Evolutionary conservation across 92 coral and sea anemone genomes (phyloP).

Genomic region (Diadumene lineata): DNA sequence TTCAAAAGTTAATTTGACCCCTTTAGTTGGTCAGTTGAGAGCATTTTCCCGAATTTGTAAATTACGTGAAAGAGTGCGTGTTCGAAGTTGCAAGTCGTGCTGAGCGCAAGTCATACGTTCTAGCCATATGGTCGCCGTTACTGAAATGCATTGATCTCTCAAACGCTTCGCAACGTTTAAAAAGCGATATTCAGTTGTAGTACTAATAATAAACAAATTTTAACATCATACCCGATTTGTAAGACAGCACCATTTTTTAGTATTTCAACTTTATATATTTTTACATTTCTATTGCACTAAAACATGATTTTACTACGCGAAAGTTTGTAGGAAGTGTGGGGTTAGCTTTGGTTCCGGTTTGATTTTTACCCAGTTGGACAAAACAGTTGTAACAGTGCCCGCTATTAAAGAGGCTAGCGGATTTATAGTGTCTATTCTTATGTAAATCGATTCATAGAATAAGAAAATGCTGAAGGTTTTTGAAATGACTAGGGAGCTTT

Average conservation of each 20-base stretch:
- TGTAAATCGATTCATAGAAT: constrained; percentile 9
- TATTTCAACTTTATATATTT: too few relatives aligned
- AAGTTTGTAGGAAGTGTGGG: not conserved
- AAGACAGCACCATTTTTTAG: too few relatives aligned
- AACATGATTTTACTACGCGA: not conserved
- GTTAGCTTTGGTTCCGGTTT: constrained; percentile 23
- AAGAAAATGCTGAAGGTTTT: constrained; percentile 20
- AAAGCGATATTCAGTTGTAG: too few relatives aligned
- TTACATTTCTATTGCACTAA: too few relatives aligned
- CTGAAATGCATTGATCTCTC: not conserved
- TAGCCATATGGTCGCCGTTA: constrained; percentile 2
- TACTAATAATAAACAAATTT: too few relatives aligned
- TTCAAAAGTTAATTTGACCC: constrained; percentile 12
- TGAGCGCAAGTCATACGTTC: constrained; percentile 7
- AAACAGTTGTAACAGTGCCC: constrained; percentile 9
- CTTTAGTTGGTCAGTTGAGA: constrained; percentile 6
- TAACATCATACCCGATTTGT: too few relatives aligned
- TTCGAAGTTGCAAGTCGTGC: constrained; percentile 11
- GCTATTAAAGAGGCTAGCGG: not conserved
- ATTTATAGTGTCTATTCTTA: not conserved
- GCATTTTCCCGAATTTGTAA: not conserved
- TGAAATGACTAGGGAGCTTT: not conserved
- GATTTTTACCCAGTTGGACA: not conserved
- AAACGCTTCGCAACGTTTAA: too few relatives aligned
- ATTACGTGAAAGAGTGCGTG: constrained; percentile 22